phyloP scores from a whole-genome alignment of 2,888 invertebrate genomes.

The Cryptocheilus praepositus region DNA sequence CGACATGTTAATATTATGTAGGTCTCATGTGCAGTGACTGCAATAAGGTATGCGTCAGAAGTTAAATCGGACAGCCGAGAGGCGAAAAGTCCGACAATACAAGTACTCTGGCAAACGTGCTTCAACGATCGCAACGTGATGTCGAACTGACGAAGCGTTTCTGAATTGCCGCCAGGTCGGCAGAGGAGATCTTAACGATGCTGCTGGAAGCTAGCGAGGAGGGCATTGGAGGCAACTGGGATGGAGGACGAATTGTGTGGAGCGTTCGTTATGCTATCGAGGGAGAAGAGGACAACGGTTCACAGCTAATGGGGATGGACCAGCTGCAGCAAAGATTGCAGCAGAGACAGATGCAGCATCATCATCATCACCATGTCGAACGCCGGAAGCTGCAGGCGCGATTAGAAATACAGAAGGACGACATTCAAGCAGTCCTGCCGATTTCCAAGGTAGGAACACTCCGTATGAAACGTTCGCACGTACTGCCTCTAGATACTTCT shows the following conservation, averaged over 20 bases:
- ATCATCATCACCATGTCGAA: constrained; percentile 68
- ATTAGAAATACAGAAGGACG: constrained; percentile 93
- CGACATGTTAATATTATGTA: too few species aligned
- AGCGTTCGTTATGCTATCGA: constrained; percentile 85
- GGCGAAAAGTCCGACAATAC: too few species aligned
- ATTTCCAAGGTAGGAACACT: constrained; percentile 87
- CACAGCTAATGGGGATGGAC: constrained; percentile 63
- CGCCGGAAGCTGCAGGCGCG: constrained; percentile 85
- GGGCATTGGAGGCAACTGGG: constrained; percentile 81
- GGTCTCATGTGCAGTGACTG: too few species aligned
- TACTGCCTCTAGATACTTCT: not conserved
- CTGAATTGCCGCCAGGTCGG: constrained; percentile 60
- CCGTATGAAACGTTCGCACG: not conserved
- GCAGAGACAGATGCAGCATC: constrained; percentile 59
- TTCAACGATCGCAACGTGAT: too few species aligned
- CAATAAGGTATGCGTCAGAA: too few species aligned
- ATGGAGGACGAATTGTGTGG: constrained; percentile 92
- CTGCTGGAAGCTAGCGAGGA: constrained; percentile 91
- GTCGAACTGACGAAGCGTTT: not conserved
- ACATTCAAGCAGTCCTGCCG: constrained; percentile 93
- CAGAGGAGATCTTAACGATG: constrained; percentile 94
- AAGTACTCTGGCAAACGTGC: too few species aligned
- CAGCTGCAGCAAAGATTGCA: constrained; percentile 60
- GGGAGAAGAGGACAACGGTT: constrained; percentile 75
- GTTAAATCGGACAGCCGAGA: too few species aligned